These are phyloP conservation scores for Nasalis larvatus DNA, from an alignment of 2,113 vertebrate species.

Conservation along the genomic window DNA sequence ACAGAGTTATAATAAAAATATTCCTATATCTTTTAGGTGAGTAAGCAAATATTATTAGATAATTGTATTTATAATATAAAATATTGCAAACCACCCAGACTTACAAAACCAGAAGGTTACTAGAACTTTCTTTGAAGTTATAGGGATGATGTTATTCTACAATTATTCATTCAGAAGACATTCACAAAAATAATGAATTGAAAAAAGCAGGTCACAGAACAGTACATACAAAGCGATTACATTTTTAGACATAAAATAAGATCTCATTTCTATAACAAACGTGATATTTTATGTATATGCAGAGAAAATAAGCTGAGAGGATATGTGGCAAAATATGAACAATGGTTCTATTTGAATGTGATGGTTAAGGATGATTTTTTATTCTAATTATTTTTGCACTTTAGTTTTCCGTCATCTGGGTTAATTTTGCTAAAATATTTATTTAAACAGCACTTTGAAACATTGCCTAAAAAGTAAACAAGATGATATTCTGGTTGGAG, in stretches of 20 bases:
- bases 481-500: neutral
- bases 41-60: neutral
- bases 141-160: neutral
- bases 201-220: neutral
- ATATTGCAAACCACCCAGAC: neutral
- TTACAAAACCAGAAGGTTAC: neutral
- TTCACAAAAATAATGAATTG: neutral
- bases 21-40: neutral
- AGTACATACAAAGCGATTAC: neutral
- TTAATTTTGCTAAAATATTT: neutral
- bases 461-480: neutral
- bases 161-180: neutral
- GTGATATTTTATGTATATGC: neutral
- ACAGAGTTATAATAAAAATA: neutral
- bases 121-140: neutral
- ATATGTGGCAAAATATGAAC: neutral
- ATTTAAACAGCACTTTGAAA: neutral
- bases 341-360: neutral
- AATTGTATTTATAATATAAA: neutral
- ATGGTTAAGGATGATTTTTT: neutral
- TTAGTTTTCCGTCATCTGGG: neutral
- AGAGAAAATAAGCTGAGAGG: neutral
- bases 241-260: neutral
- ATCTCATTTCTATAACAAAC: neutral
- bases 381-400: neutral